Evolutionary conservation across 2,113 vertebrate genomes (phyloP), one percentile per base, ranked within the genome.

Genomic region (Pitta sordida): DNA sequence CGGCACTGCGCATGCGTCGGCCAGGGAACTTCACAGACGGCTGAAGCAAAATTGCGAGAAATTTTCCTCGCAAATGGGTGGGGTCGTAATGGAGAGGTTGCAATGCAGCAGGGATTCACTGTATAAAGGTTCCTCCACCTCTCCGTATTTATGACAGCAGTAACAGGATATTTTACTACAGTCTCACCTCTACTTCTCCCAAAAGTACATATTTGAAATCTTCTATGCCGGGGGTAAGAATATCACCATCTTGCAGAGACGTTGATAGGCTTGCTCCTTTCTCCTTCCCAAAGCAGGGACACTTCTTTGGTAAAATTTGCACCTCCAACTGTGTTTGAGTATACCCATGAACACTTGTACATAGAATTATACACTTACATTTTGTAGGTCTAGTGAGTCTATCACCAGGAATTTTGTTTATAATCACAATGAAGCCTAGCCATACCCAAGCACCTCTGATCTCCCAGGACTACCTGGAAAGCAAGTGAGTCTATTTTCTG

Each of bases 311-410:
- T 60, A 53, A 75, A 82, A n/a, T n/a, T n/a, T n/a, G n/a, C 24
- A 26, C 11, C n/a, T 89, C 62, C 15, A 10, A 21, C 18, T 29
- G 11, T 60, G 29, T 34, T 30, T 24, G 13, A 68, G 29, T 34
- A 32, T n/a, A 46, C 9, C 74, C 11, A 6, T 53, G 60, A 59
- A 34, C 15, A 14, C n/a, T 82, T 24, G 11, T 24, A 39, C 13
- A 29, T 32, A 39, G n/a, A 13, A 24, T 0, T 0, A 24, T 52
- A 17, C 10, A 11, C 20, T 46, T 46, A 7, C 2, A 24, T 39
- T 53, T 60, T 21, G 4, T 60, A 53, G 14, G 11, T 53, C 20
- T 46, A 41, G 24, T 53, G 24, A 75, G 53, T 60, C 20, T 82
- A 41, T 68, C 53, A 53, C 53, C 29, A 60, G 16, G 14, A 39